phyloP scores from a whole-genome alignment of 2,113 vertebrate genomes.

The Cichladusa arquata region DNA sequence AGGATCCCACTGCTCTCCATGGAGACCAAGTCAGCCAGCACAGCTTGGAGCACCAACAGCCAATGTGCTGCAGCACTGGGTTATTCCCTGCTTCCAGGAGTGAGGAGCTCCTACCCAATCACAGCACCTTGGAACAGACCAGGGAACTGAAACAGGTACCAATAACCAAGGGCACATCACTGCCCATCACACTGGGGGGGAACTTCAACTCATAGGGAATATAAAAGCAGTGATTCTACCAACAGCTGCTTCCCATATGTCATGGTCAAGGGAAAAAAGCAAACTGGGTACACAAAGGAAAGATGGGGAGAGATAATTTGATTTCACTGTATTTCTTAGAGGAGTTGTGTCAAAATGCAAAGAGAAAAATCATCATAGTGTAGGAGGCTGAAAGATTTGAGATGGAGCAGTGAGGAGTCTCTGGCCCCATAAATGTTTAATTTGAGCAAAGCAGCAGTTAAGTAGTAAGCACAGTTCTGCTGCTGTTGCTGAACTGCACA shows the following conservation, averaged over 20 bases:
- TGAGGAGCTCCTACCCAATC: not conserved
- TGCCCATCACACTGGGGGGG: not conserved
- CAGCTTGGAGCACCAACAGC: not conserved
- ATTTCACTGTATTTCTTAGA: not conserved
- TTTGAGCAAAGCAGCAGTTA: constrained; percentile 1
- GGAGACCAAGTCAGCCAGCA: not conserved
- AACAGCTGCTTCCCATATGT: not conserved
- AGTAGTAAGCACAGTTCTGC: not conserved
- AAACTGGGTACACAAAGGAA: not conserved
- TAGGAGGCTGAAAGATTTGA: not conserved
- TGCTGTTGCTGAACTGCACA: not conserved
- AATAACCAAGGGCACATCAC: not conserved
- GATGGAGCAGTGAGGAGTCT: not conserved
- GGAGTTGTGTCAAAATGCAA: not conserved
- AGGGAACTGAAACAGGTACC: not conserved
- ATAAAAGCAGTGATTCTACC: not conserved
- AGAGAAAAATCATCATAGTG: not conserved
- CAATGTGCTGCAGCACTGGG: not conserved
- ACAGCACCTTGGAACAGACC: not conserved
- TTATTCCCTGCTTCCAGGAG: not conserved
- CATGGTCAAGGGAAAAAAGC: not conserved
- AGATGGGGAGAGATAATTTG: not conserved
- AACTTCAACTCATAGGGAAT: not conserved
- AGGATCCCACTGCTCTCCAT: not conserved
- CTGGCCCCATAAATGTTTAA: not conserved